phyloP scores from a whole-genome alignment of 2,797 vertebrate species.

The Knipowitschia caucasica region DNA sequence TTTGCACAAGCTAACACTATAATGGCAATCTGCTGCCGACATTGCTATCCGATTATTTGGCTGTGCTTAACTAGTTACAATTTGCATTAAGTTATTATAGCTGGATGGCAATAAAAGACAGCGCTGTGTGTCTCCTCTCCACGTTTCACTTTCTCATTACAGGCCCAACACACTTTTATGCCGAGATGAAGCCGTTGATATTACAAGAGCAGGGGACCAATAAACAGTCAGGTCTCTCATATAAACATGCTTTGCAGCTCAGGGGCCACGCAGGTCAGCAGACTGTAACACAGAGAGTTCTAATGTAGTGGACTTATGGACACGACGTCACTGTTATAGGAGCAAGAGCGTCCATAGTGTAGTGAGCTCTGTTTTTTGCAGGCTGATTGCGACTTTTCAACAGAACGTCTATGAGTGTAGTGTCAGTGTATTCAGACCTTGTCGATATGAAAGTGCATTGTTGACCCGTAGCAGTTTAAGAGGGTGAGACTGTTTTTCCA shows the following conservation, averaged over 20 bases:
- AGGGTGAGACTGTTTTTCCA: too few species aligned
- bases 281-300: neutral
- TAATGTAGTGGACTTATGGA: constrained; percentile 9
- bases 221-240: constrained; percentile 2
- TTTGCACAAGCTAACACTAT: constrained; percentile 88
- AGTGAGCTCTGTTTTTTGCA: neutral
- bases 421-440: too few species aligned
- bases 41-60: constrained; percentile 81
- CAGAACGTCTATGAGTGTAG: neutral
- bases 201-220: constrained; percentile 1
- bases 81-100: constrained; percentile 83
- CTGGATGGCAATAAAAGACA: constrained; percentile 74
- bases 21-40: constrained; percentile 80
- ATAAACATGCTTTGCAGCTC: constrained; percentile 4
- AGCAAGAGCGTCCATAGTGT: neutral
- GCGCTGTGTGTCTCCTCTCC: constrained; percentile 50
- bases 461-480: too few species aligned
- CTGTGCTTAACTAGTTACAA: constrained; percentile 86
- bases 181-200: constrained; percentile 3
- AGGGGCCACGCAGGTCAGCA: constrained; percentile 7
- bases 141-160: constrained; percentile 68
- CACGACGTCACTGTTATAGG: neutral
- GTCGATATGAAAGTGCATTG: too few species aligned
- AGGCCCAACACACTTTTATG: constrained; percentile 19
- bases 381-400: neutral